Evolutionary conservation across 2,888 invertebrate species (phyloP).

Genomic region (Seira musarum): DNA sequence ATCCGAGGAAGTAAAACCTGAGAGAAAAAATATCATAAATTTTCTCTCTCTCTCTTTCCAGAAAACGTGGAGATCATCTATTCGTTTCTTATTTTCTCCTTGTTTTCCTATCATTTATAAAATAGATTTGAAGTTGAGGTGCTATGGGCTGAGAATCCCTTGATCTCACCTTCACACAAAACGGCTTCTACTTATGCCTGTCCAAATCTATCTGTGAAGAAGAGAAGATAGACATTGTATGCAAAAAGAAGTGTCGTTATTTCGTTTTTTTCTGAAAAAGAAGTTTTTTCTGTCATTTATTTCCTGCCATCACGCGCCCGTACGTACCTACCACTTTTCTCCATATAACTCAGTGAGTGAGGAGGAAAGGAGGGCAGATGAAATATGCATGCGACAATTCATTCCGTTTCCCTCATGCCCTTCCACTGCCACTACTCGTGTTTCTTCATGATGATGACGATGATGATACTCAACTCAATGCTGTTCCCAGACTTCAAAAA

Average conservation of each 20-base stretch:
- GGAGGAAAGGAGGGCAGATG: conserved; percentile 40
- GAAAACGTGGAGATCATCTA: background rate
- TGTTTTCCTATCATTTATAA: background rate
- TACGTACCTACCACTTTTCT: background rate
- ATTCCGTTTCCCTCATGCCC: conserved; percentile 40
- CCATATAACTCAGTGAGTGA: background rate
- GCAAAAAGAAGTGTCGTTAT: conserved; percentile 34
- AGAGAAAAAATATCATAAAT: background rate
- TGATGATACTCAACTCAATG: background rate
- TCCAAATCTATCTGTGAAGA: conserved; percentile 1
- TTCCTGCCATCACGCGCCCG: conserved; percentile 35
- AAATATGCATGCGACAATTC: conserved; percentile 62
- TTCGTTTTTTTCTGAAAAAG: background rate
- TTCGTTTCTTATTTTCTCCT: conserved; percentile 18
- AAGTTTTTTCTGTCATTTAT: conserved; percentile 53
- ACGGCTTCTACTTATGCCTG: background rate
- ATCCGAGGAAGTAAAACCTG: background rate
- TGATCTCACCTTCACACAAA: background rate
- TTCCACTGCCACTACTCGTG: too few species aligned
- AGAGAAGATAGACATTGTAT: conserved; percentile 17
- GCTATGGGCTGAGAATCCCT: background rate
- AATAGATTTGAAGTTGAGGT: background rate
- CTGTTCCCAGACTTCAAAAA: background rate
- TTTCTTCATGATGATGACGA: background rate
- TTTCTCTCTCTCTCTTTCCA: background rate